Percentiles rank a stretch among this genome's conserved stretches.
These are phyloP conservation scores for Pipa parva DNA, from an alignment of 2,113 vertebrate genomes.

Conservation along the genomic window DNA sequence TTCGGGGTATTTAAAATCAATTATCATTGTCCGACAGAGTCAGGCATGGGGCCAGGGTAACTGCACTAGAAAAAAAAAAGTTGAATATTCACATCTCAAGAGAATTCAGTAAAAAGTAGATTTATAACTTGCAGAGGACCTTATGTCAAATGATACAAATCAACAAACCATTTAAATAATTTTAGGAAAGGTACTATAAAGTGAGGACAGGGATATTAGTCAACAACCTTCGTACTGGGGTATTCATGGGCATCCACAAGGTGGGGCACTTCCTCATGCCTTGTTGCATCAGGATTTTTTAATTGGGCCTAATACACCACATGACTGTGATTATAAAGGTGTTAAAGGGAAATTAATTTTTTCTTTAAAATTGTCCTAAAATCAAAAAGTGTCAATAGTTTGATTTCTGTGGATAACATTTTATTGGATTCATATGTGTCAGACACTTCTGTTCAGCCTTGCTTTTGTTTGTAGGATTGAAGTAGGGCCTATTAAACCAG, in stretches of 20 bases:
- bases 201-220: too few relatives aligned
- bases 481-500: not conserved
- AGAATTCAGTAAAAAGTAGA: not conserved
- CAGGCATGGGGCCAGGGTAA: not conserved
- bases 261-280: too few relatives aligned
- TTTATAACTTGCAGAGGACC: not conserved
- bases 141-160: too few relatives aligned
- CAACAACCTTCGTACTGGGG: too few relatives aligned
- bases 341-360: too few relatives aligned
- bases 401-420: not conserved
- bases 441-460: not conserved
- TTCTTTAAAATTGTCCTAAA: not conserved
- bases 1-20: conserved; percentile 13
- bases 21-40: not conserved
- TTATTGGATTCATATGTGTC: not conserved
- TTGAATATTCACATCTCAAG: not conserved
- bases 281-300: too few relatives aligned
- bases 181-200: too few relatives aligned
- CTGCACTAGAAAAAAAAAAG: not conserved
- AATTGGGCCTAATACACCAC: too few relatives aligned
- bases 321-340: too few relatives aligned
- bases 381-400: not conserved
- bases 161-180: too few relatives aligned
- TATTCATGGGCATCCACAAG: too few relatives aligned
- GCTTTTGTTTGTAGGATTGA: not conserved